A percentile compares a stretch with the other conserved stretches of the same genome.
Evolutionary conservation across 2,113 vertebrate genomes (phyloP).

Genomic region (Grammomys surdaster): DNA sequence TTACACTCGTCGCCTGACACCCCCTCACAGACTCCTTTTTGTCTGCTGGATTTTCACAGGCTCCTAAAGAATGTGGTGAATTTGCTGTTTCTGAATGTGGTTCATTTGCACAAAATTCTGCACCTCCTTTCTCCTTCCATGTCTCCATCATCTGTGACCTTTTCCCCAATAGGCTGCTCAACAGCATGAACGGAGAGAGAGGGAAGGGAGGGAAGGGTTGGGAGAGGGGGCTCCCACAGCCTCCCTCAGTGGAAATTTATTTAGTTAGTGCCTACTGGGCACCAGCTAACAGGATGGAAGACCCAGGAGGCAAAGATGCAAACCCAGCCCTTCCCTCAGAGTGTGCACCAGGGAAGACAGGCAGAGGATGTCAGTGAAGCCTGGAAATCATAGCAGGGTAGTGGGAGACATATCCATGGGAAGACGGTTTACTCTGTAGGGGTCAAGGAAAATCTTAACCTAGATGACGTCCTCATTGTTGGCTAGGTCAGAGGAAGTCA

Average conservation of each 20-base stretch:
- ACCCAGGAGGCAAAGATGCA: neutral
- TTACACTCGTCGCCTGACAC: slow-evolving; percentile 49
- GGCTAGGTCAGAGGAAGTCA: neutral
- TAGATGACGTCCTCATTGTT: neutral
- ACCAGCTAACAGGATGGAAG: neutral
- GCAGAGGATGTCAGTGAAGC: neutral
- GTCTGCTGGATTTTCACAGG: slow-evolving; percentile 74
- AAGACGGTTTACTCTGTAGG: neutral
- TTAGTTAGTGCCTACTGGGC: neutral
- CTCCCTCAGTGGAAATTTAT: neutral
- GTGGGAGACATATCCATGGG: too few relatives aligned
- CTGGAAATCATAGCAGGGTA: neutral
- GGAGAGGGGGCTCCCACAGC: neutral
- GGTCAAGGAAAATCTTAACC: slow-evolving; percentile 5
- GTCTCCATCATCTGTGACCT: slow-evolving; percentile 74
- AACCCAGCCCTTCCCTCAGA: neutral
- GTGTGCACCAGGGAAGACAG: neutral
- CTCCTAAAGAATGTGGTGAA: slow-evolving; percentile 76
- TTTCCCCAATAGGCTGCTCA: slow-evolving; percentile 60
- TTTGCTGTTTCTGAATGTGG: slow-evolving; percentile 75
- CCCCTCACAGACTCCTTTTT: slow-evolving; percentile 68
- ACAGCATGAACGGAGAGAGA: neutral
- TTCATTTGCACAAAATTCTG: slow-evolving; percentile 76
- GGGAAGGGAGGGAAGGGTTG: neutral
- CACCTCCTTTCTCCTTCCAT: slow-evolving; percentile 6